phyloP scores from a whole-genome alignment of 1,140 invertebrate genomes.

The Scylla paramamosain region DNA sequence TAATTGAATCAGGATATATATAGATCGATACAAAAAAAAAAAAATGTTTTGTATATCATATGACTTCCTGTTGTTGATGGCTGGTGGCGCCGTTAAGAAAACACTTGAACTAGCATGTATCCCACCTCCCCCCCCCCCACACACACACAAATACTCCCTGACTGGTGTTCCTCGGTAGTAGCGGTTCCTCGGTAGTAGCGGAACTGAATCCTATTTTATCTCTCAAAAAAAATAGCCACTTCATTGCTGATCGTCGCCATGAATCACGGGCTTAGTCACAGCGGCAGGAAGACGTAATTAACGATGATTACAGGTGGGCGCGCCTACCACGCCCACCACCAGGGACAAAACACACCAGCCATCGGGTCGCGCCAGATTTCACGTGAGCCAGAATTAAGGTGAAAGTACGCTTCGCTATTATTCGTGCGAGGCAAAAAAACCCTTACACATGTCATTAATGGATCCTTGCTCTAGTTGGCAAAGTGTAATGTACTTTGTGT shows the following conservation, averaged over 20 bases:
- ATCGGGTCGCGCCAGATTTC: not conserved
- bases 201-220: not conserved
- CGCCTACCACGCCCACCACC: too few relatives aligned
- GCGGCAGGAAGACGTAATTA: not conserved
- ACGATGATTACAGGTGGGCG: not conserved
- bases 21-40: not conserved
- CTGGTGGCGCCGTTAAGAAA: not conserved
- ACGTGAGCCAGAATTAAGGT: too few relatives aligned
- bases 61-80: not conserved
- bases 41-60: not conserved
- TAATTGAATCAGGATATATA: too few relatives aligned
- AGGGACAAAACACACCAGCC: not conserved
- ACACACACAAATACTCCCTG: too few relatives aligned
- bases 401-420: too few relatives aligned
- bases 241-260: not conserved
- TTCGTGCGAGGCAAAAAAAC: too few relatives aligned
- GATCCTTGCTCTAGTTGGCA: too few relatives aligned
- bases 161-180: not conserved
- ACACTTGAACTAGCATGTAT: not conserved
- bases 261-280: not conserved
- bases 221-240: not conserved
- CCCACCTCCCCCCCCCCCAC: not conserved
- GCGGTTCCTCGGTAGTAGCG: not conserved
- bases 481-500: too few relatives aligned
- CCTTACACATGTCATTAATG: too few relatives aligned